Base-by-base conservation (phyloP, 64 coral and sea anemone species). In the Anthopleura sola region DNA sequence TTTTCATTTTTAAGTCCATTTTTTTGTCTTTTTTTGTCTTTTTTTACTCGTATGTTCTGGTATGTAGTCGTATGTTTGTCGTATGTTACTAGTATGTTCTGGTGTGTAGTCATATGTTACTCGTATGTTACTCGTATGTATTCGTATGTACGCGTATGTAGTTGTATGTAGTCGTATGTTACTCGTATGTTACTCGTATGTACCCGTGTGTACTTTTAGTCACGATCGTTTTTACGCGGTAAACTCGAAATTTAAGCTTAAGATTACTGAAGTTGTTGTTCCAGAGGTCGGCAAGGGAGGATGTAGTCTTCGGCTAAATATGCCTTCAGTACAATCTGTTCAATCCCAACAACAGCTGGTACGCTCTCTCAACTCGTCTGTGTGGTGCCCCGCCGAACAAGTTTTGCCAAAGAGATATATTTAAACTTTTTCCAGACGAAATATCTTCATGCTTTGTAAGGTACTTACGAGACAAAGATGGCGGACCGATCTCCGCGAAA, bases 401-500 rank as follows among this genome's bases (percentile, higher is more conserved):
- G 74, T 76, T 76, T 39, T 76, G 74, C 33, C 74, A 76, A 39
- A 36, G 8, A 18, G 74, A 76, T 20, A 3, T 76, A 8, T 76
- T 76, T 17, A 76, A 76, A 5, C 37, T 36, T 8, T 76, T 76
- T 21, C 16, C 74, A 1, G 74, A 39, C 29, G 74, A 76, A 39
- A 32, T 76, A 17, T 36, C 32, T 37, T 37, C 74, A 34, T 76
- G 32, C 18, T 17, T 76, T 11, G 17, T 76, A 18, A 39, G 74
- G 18, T 12, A 21, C 19, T 39, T 76, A 76, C 9, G 31, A 76
- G 37, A 76, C 33, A 36, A 76, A 76, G 74, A 76, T 76, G 74
- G 74, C 74, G 31, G 37, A 76, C 74, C 33, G 74, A 76, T 76
- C 74, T 76, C 33, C 33, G 74, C 74, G 37, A 39, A 76, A 32